phyloP scores from a whole-genome alignment of 2,113 vertebrate species.

The Sturnus vulgaris region DNA sequence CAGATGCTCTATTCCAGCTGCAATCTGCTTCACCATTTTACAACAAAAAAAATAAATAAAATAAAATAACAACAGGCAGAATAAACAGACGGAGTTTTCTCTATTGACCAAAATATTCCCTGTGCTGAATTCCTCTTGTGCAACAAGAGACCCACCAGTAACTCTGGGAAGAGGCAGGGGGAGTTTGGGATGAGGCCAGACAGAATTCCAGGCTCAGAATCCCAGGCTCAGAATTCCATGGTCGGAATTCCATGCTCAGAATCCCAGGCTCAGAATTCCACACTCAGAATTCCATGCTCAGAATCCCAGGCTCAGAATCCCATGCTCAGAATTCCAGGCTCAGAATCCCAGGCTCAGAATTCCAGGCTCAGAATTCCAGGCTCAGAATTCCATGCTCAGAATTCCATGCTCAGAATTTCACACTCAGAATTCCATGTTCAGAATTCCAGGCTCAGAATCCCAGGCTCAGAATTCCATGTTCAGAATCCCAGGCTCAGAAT shows the following conservation, averaged over 20 bases:
- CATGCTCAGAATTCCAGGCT: too few relatives aligned
- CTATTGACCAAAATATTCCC: background rate
- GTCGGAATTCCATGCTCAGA: too few relatives aligned
- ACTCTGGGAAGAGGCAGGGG: background rate
- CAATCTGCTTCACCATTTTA: background rate
- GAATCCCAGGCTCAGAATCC: background rate
- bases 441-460: too few relatives aligned
- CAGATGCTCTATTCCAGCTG: constrained; percentile 27
- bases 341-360: too few relatives aligned
- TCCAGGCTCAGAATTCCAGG: too few relatives aligned
- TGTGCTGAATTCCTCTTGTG: background rate
- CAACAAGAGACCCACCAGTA: background rate
- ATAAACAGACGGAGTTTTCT: background rate
- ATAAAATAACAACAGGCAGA: background rate
- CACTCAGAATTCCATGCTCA: background rate
- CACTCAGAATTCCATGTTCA: too few relatives aligned
- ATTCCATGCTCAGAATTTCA: background rate
- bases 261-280: background rate
- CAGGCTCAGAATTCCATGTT: too few relatives aligned
- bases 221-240: too few relatives aligned
- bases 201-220: too few relatives aligned
- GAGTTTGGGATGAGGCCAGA: background rate
- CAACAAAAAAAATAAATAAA: background rate
- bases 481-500: too few relatives aligned
- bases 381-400: background rate